Percentiles rank a stretch among this genome's conserved stretches.
Evolutionary conservation across 2,113 vertebrate genomes (phyloP).

Genomic region (Mobula birostris): DNA sequence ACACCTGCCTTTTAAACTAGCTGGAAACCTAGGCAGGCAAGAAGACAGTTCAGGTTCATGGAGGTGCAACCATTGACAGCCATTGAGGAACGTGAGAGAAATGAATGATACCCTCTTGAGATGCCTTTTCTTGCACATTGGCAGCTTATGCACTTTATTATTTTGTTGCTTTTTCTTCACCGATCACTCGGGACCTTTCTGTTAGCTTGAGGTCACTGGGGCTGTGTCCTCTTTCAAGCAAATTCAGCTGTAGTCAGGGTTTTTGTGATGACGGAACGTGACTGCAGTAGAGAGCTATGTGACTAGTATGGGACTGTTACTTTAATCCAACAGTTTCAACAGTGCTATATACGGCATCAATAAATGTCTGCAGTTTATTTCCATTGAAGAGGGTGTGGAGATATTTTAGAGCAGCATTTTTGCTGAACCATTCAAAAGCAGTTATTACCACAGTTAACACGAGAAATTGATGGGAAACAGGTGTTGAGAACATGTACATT

Average conservation of each 20-base stretch:
- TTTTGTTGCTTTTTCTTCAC: constrained; percentile 50
- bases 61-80: constrained; percentile 52
- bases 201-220: constrained; percentile 58
- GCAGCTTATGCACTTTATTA: constrained; percentile 59
- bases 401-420: neutral
- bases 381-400: neutral
- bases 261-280: constrained; percentile 64
- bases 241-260: constrained; percentile 50
- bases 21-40: neutral
- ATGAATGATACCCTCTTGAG: constrained; percentile 61
- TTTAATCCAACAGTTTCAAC: constrained; percentile 36
- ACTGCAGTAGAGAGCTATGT: constrained; percentile 60
- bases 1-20: neutral
- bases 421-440: neutral
- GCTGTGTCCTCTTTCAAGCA: constrained; percentile 55
- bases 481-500: neutral
- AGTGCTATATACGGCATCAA: neutral
- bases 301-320: constrained; percentile 48
- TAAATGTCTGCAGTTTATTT: constrained; percentile 19
- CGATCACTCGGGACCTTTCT: constrained; percentile 55
- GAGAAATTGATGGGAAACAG: constrained; percentile 19
- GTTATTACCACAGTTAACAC: constrained; percentile 26
- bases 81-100: constrained; percentile 52
- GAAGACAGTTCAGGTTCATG: constrained; percentile 48
- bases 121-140: constrained; percentile 68